Conservation (phyloP, 2,888 invertebrate genomes). For the Dyspetes luteomarginatus region DNA sequence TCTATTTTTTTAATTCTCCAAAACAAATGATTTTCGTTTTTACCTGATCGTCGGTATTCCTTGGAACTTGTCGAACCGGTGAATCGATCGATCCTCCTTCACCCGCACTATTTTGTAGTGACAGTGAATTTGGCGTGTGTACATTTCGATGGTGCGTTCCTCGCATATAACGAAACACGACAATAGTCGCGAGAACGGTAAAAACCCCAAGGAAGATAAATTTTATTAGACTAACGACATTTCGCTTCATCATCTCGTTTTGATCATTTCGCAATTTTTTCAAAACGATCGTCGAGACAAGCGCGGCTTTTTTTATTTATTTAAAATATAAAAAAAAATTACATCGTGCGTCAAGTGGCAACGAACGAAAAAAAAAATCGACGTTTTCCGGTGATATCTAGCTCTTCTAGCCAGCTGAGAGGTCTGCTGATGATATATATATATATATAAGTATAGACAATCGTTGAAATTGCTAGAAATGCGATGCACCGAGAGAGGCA, state of each 20-base stretch:
- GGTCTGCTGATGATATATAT: not conserved
- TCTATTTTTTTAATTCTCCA: not conserved
- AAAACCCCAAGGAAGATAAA: slow-evolving; percentile 77
- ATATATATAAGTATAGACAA: not conserved
- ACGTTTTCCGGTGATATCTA: not conserved
- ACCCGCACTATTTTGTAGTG: slow-evolving; percentile 43
- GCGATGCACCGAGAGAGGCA: not conserved
- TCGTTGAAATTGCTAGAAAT: not conserved
- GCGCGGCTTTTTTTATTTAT: not conserved
- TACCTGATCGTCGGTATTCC: slow-evolving; percentile 26
- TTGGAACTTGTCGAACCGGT: slow-evolving; percentile 7
- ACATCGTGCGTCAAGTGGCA: not conserved
- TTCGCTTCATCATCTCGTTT: slow-evolving; percentile 79
- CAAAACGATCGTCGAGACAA: not conserved
- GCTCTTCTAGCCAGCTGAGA: not conserved
- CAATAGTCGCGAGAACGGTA: slow-evolving; percentile 79
- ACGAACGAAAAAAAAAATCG: slow-evolving; percentile 4
- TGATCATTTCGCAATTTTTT: slow-evolving; percentile 62
- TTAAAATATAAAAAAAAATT: no score
- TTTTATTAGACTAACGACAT: slow-evolving; percentile 81
- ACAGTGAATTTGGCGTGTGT: slow-evolving; percentile 46
- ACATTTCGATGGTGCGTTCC: slow-evolving; percentile 66
- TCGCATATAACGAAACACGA: slow-evolving; percentile 79
- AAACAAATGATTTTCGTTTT: not conserved
- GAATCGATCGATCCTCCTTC: slow-evolving; percentile 20